These are phyloP conservation scores for Vanessa cardui DNA, from an alignment of 2,888 invertebrate species.

Conservation along the genomic window DNA sequence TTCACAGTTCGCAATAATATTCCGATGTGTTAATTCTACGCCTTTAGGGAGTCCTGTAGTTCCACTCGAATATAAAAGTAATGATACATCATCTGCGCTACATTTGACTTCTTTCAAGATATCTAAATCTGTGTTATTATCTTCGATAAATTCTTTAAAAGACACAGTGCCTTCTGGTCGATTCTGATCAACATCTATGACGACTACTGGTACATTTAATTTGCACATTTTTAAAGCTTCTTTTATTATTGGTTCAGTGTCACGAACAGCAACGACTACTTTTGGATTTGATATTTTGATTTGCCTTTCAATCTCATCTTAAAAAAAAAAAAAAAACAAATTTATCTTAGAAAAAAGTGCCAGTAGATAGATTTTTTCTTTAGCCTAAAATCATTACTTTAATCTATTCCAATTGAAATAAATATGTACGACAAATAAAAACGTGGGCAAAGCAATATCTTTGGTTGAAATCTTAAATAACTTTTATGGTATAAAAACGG, in stretches of 20 bases:
- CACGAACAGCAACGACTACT: conserved; percentile 79
- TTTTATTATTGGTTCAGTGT: conserved; percentile 68
- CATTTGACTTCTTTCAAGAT: conserved; percentile 67
- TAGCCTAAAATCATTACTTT: too few relatives aligned
- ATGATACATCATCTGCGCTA: conserved; percentile 80
- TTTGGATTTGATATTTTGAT: conserved; percentile 80
- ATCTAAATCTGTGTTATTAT: conserved; percentile 71
- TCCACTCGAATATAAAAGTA: conserved; percentile 92
- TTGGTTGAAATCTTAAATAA: too few relatives aligned
- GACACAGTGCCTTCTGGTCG: conserved; percentile 82
- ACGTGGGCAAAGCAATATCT: too few relatives aligned
- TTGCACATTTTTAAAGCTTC: conserved; percentile 72
- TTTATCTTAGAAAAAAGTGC: too few relatives aligned
- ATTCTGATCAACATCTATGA: conserved; percentile 49
- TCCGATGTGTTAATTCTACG: conserved; percentile 85
- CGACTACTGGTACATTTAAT: conserved; percentile 77
- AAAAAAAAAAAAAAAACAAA: conserved; percentile 45
- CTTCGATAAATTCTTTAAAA: conserved; percentile 82
- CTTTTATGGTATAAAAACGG: too few relatives aligned
- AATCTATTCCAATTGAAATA: too few relatives aligned
- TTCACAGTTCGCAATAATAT: conserved; percentile 75
- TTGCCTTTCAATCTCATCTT: conserved; percentile 85
- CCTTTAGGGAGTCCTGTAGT: conserved; percentile 93
- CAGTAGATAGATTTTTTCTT: too few relatives aligned
- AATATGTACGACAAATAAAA: too few relatives aligned